Evolutionary conservation across 2,113 vertebrate species (phyloP), one percentile per base, ranked within the genome.

Genomic region (Vireo altiloquus): DNA sequence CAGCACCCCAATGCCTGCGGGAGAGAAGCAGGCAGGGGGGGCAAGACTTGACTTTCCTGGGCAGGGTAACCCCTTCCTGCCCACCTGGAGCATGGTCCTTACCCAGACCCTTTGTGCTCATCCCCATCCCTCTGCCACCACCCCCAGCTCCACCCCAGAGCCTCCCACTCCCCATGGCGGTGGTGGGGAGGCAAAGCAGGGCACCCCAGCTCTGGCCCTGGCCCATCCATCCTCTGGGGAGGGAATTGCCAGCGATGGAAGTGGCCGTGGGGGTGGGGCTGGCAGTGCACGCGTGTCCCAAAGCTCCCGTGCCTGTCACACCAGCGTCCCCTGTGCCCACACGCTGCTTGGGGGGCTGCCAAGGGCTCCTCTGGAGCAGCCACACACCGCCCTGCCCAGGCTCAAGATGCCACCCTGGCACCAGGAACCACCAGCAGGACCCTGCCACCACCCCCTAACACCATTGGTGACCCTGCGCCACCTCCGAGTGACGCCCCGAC

Each of bases 281-380:
- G 60, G 46, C 13, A 7, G 24, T 8, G 23, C 16, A 3, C 0
- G 0, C 0, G 3, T 3, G 3, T 42, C 56, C 44, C 3, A 1
- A 14, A 71, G 17, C 54, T 37, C 24, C 74, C 15, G 66, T 10
- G 25, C 27, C 56, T 6, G 4, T n/a, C 56, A 4, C 9, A 4
- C 24, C 60, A 23, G 52, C 10, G 49, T 69, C 46, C 68, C 33
- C 77, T 7, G 28, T 37, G 37, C 44, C 33, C 50, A 11, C 15
- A 5, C 1, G 0, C 57, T 50, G 52, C 61, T 42, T 2, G 4
- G 22, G 56, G 54, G 27, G 40, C 22, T 74, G 77, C 78, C 65
- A 9, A 9, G 23, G 21, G 35, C 10, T 19, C 28, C n/a, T 24
- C 52, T 30, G 22, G 9, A 75, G 60, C 44, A 46, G 44, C 64